phyloP scores from a whole-genome alignment of 1,140 invertebrate species.

The Leucophenga varia region DNA sequence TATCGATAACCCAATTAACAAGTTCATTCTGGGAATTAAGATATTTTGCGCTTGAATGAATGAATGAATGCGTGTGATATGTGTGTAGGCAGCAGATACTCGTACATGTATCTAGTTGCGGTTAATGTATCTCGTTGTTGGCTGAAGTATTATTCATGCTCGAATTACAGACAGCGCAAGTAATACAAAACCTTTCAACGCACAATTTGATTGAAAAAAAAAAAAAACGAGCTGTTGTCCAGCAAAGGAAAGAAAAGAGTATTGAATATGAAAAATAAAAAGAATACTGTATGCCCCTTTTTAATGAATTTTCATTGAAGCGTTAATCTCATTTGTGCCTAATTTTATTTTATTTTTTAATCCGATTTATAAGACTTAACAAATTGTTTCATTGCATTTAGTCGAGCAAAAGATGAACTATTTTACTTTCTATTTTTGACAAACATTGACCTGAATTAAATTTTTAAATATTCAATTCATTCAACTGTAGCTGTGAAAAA shows the following conservation, averaged over 20 bases:
- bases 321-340: constrained; percentile 43
- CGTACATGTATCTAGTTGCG: constrained; percentile 16
- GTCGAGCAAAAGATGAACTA: no score
- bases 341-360: no score
- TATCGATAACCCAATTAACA: constrained; percentile 48
- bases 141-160: constrained; percentile 45
- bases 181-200: constrained; percentile 31
- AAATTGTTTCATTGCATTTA: no score
- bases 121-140: constrained; percentile 18
- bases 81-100: no score
- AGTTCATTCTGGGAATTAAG: constrained; percentile 46
- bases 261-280: background rate
- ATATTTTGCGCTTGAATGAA: constrained; percentile 34
- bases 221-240: no score
- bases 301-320: constrained; percentile 47
- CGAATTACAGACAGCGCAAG: constrained; percentile 39
- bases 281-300: constrained; percentile 17
- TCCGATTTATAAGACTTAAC: no score
- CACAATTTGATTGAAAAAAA: constrained; percentile 46
- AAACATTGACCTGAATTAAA: no score
- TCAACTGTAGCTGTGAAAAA: no score
- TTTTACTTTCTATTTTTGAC: no score
- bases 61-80: constrained; percentile 12
- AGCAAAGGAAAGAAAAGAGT: constrained; percentile 27
- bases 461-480: no score